Evolutionary conservation across 1,140 invertebrate genomes (phyloP), one percentile per base, ranked within the genome.

Genomic region (Nasonia vitripennis): DNA sequence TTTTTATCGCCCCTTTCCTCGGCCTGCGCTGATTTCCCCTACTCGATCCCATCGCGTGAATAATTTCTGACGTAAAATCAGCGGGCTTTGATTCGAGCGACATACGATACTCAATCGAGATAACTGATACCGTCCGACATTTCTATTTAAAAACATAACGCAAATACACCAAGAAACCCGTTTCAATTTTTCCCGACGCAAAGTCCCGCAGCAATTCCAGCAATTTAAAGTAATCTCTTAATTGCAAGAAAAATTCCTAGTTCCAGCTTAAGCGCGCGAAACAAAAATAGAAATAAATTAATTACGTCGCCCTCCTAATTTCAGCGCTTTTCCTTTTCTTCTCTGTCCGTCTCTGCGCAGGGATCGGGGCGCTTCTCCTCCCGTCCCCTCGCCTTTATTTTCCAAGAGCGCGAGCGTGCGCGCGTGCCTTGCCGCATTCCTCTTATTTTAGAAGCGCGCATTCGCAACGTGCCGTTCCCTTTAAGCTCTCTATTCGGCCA

Each of bases 401-500:
- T 77, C 27, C n/a, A 11, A 37, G 34, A 37, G 34, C 34, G 34
- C 3, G 0, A n/a, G 23, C 23, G 27, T 9, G 41, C 17, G 17
- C 6, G 45, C 71, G 31, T 37, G 71, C 71, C 5, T 41, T 48
- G 0, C 27, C 17, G 20, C 81, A 75, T 74, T 73, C 70, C 45
- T 81, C 45, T 74, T 81, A 31, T 74, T 83, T 67, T n/a, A 31
- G 45, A 27, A 71, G 23, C 68, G 23, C 27, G 37, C 45, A 68
- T 71, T 87, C 88, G 85, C 86, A 48, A 23, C 67, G 74, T 68
- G 27, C 51, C 31, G 27, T 51, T 81, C 27, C 81, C 41, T 85
- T 81, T 85, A 85, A 85, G 77, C 70, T 80, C 51, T 74, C 68
- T 51, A 80, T 51, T 80, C 34, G 41, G 2, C 67, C 23, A 23